Conservation (phyloP, 2,797 vertebrate species). For the Petrocephalus sullivani region DNA sequence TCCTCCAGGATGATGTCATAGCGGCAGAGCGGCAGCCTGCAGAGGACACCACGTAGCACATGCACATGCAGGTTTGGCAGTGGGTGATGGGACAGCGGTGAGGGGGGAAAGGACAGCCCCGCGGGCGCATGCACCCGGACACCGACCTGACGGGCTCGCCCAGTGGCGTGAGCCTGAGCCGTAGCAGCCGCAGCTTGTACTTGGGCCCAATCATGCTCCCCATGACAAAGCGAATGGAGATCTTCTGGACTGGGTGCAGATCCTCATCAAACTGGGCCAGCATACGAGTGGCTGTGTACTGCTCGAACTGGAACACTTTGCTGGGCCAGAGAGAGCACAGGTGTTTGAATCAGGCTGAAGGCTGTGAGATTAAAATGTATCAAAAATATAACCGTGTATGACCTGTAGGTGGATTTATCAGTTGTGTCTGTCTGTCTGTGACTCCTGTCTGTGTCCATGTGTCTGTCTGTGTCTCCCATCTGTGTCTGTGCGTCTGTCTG, state of each 20-base stretch:
- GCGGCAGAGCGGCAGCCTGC: conserved; percentile 61
- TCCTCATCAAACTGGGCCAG: conserved; percentile 70
- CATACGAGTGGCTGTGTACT: conserved; percentile 64
- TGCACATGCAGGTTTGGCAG: neutral
- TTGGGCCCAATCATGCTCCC: conserved; percentile 67
- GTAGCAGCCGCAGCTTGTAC: conserved; percentile 65
- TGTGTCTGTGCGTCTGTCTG: neutral
- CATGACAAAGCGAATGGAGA: conserved; percentile 61
- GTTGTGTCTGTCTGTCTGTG: neutral
- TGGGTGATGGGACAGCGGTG: neutral
- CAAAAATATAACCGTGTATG: neutral
- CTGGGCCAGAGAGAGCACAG: conserved; percentile 36
- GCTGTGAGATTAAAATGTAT: neutral
- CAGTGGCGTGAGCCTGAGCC: conserved; percentile 57
- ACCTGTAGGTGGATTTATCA: neutral
- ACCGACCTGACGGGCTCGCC: conserved; percentile 57
- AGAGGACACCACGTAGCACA: neutral
- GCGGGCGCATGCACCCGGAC: neutral
- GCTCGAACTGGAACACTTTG: conserved; percentile 60
- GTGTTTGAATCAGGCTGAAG: neutral
- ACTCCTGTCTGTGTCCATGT: neutral
- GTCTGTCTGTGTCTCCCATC: neutral
- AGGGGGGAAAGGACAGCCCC: neutral
- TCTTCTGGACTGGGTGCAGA: conserved; percentile 61
- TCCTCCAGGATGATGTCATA: conserved; percentile 71